Evolutionary conservation across 2,888 invertebrate species (phyloP).

Genomic region (Drosophila limbata): DNA sequence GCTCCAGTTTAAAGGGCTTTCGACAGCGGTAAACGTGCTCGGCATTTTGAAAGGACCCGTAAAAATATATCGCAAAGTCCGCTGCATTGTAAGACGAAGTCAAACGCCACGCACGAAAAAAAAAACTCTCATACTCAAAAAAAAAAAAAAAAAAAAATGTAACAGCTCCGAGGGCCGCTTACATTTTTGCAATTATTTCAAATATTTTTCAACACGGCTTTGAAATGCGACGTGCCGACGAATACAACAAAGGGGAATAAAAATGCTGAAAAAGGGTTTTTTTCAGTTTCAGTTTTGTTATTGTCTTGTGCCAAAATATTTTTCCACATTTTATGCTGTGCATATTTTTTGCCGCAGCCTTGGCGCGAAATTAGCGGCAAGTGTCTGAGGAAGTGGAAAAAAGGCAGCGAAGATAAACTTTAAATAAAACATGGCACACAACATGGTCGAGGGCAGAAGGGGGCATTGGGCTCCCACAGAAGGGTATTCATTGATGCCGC

Average conservation of each 20-base stretch:
- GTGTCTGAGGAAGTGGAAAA: conserved; percentile 51
- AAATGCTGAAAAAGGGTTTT: conserved; percentile 19
- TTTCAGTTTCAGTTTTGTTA: conserved; percentile 23
- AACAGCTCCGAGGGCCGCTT: conserved; percentile 32
- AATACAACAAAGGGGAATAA: conserved; percentile 18
- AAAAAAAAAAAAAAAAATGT: not conserved
- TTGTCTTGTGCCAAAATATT: conserved; percentile 74
- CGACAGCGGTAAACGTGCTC: conserved; percentile 51
- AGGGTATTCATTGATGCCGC: conserved; percentile 16
- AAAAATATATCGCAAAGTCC: conserved; percentile 9
- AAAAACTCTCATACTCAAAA: conserved; percentile 12
- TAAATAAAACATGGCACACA: conserved; percentile 75
- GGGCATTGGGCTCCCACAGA: not conserved
- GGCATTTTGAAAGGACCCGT: conserved; percentile 43
- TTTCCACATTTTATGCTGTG: conserved; percentile 79
- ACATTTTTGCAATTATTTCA: conserved; percentile 79
- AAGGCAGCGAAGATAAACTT: conserved; percentile 71
- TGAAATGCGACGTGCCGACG: conserved; percentile 75
- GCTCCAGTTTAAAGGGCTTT: conserved; percentile 26
- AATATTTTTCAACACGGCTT: conserved; percentile 80
- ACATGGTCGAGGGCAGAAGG: conserved; percentile 20
- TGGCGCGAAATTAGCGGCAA: conserved; percentile 78
- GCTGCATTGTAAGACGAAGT: conserved; percentile 39
- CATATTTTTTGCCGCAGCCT: conserved; percentile 67
- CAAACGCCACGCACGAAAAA: conserved; percentile 16